phyloP scores from a whole-genome alignment of 2,797 vertebrate genomes.

The Pagetopsis macropterus region DNA sequence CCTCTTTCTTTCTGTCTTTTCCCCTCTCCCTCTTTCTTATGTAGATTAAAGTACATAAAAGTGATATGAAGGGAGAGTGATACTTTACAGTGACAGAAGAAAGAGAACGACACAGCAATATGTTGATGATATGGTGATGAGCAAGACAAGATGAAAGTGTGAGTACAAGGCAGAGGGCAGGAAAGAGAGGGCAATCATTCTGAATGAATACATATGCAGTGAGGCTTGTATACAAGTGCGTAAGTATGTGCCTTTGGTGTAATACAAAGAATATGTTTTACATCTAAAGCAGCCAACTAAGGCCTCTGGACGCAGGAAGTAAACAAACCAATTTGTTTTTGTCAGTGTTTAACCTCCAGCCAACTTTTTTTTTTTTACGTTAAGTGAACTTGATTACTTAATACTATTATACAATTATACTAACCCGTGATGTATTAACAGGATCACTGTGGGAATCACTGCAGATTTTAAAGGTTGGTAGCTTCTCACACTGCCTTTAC shows the following conservation, averaged over 20 bases:
- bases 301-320: conserved; percentile 23
- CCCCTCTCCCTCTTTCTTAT: not conserved
- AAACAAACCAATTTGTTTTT: conserved; percentile 41
- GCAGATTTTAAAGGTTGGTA: not conserved
- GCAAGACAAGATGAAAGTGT: conserved; percentile 48
- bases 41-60: conserved; percentile 61
- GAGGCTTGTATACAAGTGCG: conserved; percentile 15
- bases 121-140: conserved; percentile 67
- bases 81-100: conserved; percentile 49
- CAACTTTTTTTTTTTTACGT: not conserved
- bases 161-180: conserved; percentile 9
- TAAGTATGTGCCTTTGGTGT: conserved; percentile 5
- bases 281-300: conserved; percentile 18
- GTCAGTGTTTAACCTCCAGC: conserved; percentile 34
- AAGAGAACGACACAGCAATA: conserved; percentile 49
- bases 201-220: conserved; percentile 47
- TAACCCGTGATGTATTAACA: not conserved
- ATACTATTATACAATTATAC: not conserved
- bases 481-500: not conserved
- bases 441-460: not conserved
- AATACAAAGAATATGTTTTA: conserved; percentile 30
- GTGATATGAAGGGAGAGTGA: conserved; percentile 38
- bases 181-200: conserved; percentile 26
- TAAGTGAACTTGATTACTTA: not conserved
- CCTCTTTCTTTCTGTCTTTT: conserved; percentile 8